These are phyloP conservation scores for Acanthopagrus latus DNA, from an alignment of 2,797 vertebrate genomes.

Conservation along the genomic window DNA sequence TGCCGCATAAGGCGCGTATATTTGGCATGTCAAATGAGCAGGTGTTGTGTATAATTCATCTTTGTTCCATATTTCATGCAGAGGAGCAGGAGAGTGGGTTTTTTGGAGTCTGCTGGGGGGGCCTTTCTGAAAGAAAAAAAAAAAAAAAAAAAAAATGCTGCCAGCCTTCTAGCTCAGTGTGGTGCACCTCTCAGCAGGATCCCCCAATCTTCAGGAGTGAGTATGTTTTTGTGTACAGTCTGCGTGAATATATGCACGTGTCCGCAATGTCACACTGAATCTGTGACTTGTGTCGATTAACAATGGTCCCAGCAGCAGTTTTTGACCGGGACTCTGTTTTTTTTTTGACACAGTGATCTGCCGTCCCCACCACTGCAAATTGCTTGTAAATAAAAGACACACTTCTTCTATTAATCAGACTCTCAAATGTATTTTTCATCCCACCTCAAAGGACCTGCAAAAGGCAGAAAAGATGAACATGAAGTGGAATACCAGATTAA, in stretches of 20 bases:
- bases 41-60: constrained; percentile 87
- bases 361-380: constrained; percentile 23
- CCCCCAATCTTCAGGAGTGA: constrained; percentile 3
- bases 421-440: constrained; percentile 54
- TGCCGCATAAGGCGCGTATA: constrained; percentile 65
- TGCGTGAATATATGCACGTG: background rate
- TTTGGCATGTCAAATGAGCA: constrained; percentile 84
- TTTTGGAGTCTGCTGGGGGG: constrained; percentile 52
- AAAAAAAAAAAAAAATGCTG: constrained; percentile 14
- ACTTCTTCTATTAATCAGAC: constrained; percentile 37
- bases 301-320: background rate
- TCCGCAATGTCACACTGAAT: background rate
- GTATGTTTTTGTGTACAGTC: constrained; percentile 11
- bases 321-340: background rate
- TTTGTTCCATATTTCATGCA: constrained; percentile 85
- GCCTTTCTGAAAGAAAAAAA: constrained; percentile 21
- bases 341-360: background rate
- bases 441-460: constrained; percentile 43
- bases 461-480: constrained; percentile 44
- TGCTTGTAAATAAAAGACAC: constrained; percentile 42
- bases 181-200: constrained; percentile 32
- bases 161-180: constrained; percentile 51
- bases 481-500: constrained; percentile 60
- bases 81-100: constrained; percentile 60
- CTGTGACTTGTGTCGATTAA: background rate